These are phyloP conservation scores for Cylas formicarius DNA, from an alignment of 1,140 invertebrate species.

Conservation along the genomic window DNA sequence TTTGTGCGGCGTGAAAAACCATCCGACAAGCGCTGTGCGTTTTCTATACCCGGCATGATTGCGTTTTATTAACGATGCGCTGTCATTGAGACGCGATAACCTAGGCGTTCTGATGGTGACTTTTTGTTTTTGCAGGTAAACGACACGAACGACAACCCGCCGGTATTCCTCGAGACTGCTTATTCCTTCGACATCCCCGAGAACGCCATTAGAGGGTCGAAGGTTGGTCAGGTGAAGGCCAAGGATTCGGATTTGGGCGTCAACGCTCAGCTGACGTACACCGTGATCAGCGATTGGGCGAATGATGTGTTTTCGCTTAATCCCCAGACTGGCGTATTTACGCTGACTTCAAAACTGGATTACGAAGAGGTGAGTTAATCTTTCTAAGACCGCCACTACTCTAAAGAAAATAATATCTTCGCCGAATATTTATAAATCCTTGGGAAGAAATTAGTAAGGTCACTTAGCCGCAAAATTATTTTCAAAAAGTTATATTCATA, in stretches of 20 bases:
- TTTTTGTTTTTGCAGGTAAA: constrained; percentile 58
- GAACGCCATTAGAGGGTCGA: constrained; percentile 68
- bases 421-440: too few species aligned
- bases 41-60: constrained; percentile 13
- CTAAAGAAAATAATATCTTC: too few species aligned
- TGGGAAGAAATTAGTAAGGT: too few species aligned
- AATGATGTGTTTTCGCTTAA: constrained; percentile 91
- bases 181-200: constrained; percentile 89
- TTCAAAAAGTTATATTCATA: too few species aligned
- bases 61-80: constrained; percentile 11
- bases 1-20: constrained; percentile 9
- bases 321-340: constrained; percentile 81
- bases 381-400: too few species aligned
- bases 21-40: constrained; percentile 8
- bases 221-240: constrained; percentile 76
- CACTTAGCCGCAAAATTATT: too few species aligned
- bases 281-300: constrained; percentile 86
- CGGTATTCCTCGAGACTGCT: constrained; percentile 72
- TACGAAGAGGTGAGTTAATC: constrained; percentile 85
- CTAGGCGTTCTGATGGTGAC: not conserved
- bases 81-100: too few species aligned
- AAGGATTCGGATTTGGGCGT: constrained; percentile 74
- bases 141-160: constrained; percentile 91
- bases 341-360: constrained; percentile 78
- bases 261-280: constrained; percentile 83